Percentiles rank a stretch among this genome's conserved stretches.
Conservation (phyloP, 2,113 vertebrate species). For the Brachirus orientalis region DNA sequence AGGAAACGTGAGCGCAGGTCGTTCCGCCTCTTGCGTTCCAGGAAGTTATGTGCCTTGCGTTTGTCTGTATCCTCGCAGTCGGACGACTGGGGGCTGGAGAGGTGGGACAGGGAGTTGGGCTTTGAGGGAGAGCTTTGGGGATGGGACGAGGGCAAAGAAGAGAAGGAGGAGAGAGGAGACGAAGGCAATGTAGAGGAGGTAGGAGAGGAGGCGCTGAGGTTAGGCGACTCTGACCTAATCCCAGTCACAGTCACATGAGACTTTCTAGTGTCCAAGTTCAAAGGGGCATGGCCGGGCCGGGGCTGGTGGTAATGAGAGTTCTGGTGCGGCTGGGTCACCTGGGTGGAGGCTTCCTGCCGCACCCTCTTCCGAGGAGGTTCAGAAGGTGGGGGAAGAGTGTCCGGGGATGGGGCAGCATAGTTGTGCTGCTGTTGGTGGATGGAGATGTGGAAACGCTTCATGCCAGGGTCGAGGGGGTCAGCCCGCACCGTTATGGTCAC, state of each 20-base stretch:
- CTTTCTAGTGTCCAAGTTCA: slow-evolving; percentile 64
- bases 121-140: slow-evolving; percentile 60
- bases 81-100: slow-evolving; percentile 84
- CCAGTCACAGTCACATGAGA: slow-evolving; percentile 12
- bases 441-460: slow-evolving; percentile 95
- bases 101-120: slow-evolving; percentile 54
- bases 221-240: slow-evolving; percentile 50
- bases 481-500: slow-evolving; percentile 92
- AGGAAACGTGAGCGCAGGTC: slow-evolving; percentile 94
- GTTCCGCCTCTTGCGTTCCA: slow-evolving; percentile 93
- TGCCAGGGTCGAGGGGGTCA: slow-evolving; percentile 89
- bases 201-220: slow-evolving; percentile 56
- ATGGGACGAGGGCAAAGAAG: slow-evolving; percentile 8
- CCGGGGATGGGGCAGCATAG: slow-evolving; percentile 92
- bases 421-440: slow-evolving; percentile 98
- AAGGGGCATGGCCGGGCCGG: slow-evolving; percentile 54
- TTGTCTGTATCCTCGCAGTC: slow-evolving; percentile 94
- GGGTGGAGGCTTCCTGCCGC: slow-evolving; percentile 56
- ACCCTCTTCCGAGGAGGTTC: slow-evolving; percentile 77
- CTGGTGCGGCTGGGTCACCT: slow-evolving; percentile 56
- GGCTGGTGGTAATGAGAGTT: slow-evolving; percentile 68
- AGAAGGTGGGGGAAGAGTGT: slow-evolving; percentile 62
- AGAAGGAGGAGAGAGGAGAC: slow-evolving; percentile 54
- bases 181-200: slow-evolving; percentile 56
- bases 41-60: slow-evolving; percentile 94